Percentiles rank a stretch among this genome's conserved stretches.
These are phyloP conservation scores for Brachionus rubens DNA, from an alignment of 1,140 invertebrate genomes.

Conservation along the genomic window DNA sequence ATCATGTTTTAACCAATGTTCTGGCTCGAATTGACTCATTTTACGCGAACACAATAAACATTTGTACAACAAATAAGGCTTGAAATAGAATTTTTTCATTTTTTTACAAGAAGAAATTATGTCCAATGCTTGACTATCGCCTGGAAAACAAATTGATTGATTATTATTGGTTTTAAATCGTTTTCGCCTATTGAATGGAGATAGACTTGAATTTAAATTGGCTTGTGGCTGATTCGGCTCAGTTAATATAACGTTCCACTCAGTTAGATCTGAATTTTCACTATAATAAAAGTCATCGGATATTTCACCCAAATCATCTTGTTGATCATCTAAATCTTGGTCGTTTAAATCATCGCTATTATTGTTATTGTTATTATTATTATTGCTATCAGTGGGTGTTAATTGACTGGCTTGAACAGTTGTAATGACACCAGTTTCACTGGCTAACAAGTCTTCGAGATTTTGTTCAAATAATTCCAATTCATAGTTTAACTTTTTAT, in stretches of 20 bases:
- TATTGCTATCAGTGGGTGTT: neutral
- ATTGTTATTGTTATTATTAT: no score
- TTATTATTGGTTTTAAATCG: constrained; percentile 32
- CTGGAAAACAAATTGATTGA: neutral
- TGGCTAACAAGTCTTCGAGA: constrained; percentile 38
- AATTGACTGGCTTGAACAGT: neutral
- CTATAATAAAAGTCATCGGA: constrained; percentile 4
- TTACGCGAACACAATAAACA: constrained; percentile 21
- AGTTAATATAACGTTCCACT: neutral
- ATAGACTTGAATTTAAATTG: neutral
- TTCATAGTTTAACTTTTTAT: constrained; percentile 32
- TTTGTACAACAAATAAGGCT: constrained; percentile 25
- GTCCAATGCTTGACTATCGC: neutral
- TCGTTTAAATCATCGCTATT: no score
- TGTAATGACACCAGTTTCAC: constrained; percentile 5
- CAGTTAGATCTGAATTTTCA: neutral
- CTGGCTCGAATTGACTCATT: neutral
- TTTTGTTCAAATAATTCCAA: constrained; percentile 43
- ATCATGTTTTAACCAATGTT: constrained; percentile 33
- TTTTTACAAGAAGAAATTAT: neutral
- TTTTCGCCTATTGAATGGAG: constrained; percentile 19
- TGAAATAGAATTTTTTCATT: constrained; percentile 3
- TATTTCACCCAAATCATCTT: neutral
- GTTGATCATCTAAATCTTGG: constrained; percentile 9
- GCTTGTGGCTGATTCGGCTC: neutral